phyloP scores from a whole-genome alignment of 2,888 invertebrate species.

The Zygothrica quintamaculata region DNA sequence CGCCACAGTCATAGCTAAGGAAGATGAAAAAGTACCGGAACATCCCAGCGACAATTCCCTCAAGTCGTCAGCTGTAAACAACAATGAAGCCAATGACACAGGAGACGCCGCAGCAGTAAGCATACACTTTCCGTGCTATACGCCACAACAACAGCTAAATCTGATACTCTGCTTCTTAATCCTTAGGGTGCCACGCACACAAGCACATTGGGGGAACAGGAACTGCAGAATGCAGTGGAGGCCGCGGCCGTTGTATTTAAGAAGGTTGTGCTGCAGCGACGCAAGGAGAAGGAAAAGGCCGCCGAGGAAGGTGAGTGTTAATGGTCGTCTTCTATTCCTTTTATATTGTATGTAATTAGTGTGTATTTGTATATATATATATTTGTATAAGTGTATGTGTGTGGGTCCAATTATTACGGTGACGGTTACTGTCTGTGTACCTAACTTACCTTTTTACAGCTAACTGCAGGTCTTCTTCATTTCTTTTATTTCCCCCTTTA shows the following conservation, averaged over 20 bases:
- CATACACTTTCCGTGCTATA: conserved; percentile 4
- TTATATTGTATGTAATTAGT: conserved; percentile 12
- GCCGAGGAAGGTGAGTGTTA: conserved; percentile 83
- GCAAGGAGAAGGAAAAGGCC: conserved; percentile 78
- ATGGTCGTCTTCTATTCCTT: conserved; percentile 19
- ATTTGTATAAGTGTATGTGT: conserved; percentile 1
- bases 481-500: conserved; percentile 50
- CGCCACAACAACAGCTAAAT: conserved; percentile 20
- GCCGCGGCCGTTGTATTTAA: conserved; percentile 84
- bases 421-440: conserved; percentile 38
- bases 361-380: conserved; percentile 2
- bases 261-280: conserved; percentile 83
- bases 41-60: conserved; percentile 41
- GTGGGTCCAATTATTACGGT: conserved; percentile 58
- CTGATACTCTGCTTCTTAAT: conserved; percentile 3
- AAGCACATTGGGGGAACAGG: conserved; percentile 83
- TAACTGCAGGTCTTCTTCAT: conserved; percentile 44
- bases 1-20: conserved; percentile 65
- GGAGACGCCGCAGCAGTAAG: conserved; percentile 55
- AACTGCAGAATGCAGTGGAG: conserved; percentile 84
- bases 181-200: conserved; percentile 66
- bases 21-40: conserved; percentile 32
- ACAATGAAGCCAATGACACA: conserved; percentile 48
- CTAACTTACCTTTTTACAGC: conserved; percentile 50
- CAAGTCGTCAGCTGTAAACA: conserved; percentile 31